These are phyloP conservation scores for Phania funesta DNA, from an alignment of 2,888 invertebrate genomes.

Conservation along the genomic window DNA sequence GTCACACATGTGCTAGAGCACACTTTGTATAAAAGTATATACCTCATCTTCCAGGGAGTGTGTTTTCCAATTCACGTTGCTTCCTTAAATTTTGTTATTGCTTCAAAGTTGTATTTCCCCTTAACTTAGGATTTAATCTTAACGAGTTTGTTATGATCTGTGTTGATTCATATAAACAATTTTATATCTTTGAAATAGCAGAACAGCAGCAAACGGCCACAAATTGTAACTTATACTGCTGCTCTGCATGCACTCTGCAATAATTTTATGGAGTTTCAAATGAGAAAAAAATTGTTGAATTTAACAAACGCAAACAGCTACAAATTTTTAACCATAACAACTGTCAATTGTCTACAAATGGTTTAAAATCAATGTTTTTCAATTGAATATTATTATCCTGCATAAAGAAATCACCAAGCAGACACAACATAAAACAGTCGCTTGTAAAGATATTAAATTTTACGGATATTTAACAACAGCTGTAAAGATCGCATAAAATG, in stretches of 20 bases:
- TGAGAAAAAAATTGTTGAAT: constrained; percentile 4
- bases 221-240: neutral
- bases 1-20: too few species aligned
- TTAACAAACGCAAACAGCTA: neutral
- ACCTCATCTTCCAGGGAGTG: too few species aligned
- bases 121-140: too few species aligned
- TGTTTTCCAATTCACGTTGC: too few species aligned
- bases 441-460: constrained; percentile 30
- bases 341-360: constrained; percentile 58
- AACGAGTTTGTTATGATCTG: too few species aligned
- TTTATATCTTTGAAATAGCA: constrained; percentile 1
- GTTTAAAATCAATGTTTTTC: constrained; percentile 46
- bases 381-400: constrained; percentile 41
- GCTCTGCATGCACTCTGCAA: constrained; percentile 42
- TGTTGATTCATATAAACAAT: too few species aligned
- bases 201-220: neutral
- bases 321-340: constrained; percentile 46
- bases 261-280: constrained; percentile 43
- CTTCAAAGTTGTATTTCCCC: too few species aligned
- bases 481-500: constrained; percentile 51
- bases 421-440: neutral
- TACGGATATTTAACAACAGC: constrained; percentile 1
- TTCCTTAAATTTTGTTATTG: too few species aligned
- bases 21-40: too few species aligned
- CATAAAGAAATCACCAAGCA: constrained; percentile 6